Evolutionary conservation across 2,113 vertebrate genomes (phyloP).

Genomic region (Semnopithecus entellus): DNA sequence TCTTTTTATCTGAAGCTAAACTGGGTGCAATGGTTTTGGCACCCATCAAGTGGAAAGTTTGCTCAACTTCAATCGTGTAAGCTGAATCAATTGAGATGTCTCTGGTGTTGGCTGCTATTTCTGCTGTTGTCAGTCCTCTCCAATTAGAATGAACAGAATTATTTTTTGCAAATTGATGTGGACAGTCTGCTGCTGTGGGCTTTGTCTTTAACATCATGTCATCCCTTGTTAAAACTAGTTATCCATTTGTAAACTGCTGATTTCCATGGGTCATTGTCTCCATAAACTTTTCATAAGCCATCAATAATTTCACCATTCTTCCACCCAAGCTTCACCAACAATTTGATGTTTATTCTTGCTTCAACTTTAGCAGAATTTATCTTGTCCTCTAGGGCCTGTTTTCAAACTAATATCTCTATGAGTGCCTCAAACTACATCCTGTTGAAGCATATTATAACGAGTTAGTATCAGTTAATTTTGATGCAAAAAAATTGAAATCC

Average conservation of each 20-base stretch:
- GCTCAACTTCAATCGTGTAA: background rate
- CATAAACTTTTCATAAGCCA: background rate
- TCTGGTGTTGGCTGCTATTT: background rate
- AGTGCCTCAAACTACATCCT: background rate
- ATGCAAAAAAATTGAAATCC: background rate
- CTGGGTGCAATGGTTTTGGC: background rate
- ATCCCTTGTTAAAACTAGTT: background rate
- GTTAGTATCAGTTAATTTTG: background rate
- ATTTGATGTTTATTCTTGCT: background rate
- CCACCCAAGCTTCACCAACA: background rate
- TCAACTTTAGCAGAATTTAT: background rate
- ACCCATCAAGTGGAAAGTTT: background rate
- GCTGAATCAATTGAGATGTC: background rate
- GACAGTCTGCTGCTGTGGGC: background rate
- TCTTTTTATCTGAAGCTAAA: background rate
- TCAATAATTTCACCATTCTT: background rate
- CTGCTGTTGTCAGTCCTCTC: background rate
- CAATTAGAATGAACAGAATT: background rate
- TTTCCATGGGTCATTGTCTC: background rate
- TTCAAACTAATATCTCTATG: background rate
- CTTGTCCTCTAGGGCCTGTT: background rate
- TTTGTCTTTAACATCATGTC: background rate
- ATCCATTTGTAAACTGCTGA: background rate
- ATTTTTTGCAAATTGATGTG: background rate
- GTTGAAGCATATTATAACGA: background rate